Evolutionary conservation across 2,113 vertebrate species (phyloP).

Genomic region (Eurypyga helias): DNA sequence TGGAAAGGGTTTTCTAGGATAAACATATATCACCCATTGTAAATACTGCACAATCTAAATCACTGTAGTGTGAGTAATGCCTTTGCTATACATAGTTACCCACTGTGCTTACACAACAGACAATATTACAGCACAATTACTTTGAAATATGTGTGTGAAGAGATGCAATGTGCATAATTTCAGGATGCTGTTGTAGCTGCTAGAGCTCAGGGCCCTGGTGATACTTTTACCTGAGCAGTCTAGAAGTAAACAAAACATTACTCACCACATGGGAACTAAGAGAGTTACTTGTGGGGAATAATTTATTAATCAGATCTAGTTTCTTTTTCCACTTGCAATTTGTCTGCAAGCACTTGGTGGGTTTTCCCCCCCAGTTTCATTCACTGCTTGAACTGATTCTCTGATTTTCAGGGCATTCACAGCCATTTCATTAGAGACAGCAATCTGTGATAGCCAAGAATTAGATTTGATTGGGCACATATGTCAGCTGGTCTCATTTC

Average conservation of each 20-base stretch:
- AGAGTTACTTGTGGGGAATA: not conserved
- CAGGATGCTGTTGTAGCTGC: not conserved
- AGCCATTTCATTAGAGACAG: not conserved
- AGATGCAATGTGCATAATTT: constrained; percentile 24
- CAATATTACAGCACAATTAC: constrained; percentile 29
- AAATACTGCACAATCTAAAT: not conserved
- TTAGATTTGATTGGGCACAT: not conserved
- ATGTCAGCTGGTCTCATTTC: not conserved
- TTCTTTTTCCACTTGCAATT: constrained; percentile 12
- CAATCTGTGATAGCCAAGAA: not conserved
- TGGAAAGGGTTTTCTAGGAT: not conserved
- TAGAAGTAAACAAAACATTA: constrained; percentile 4
- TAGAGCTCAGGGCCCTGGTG: not conserved
- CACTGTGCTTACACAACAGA: not conserved
- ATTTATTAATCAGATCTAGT: constrained; percentile 15
- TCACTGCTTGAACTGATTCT: not conserved
- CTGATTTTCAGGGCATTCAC: not conserved
- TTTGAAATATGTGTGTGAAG: constrained; percentile 18
- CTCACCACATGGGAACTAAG: not conserved
- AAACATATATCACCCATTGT: not conserved
- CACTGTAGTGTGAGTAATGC: not conserved
- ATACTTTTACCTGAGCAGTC: not conserved
- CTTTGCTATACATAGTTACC: not conserved
- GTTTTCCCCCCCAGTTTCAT: not conserved
- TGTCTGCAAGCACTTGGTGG: not conserved